Percentiles rank a stretch among this genome's conserved stretches.
Conservation (phyloP, 1,140 invertebrate genomes). For the Zophobas morio region DNA sequence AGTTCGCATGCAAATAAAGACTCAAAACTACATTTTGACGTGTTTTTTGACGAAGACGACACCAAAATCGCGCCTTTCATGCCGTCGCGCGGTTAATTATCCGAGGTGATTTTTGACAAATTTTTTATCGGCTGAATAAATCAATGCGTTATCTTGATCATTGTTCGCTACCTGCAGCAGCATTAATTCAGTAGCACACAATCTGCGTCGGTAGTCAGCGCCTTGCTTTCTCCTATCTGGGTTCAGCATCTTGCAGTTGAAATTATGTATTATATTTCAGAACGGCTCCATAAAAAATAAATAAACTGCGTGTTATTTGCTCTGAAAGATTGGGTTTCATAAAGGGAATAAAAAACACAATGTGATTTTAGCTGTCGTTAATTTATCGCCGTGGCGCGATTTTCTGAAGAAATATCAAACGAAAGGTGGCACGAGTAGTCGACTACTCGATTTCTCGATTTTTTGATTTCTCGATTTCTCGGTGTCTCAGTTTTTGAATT, state of each 20-base stretch:
- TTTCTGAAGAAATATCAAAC: too few species aligned
- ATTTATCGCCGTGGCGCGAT: too few species aligned
- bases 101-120: conserved; percentile 26
- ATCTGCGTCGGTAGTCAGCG: conserved; percentile 5
- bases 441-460: too few species aligned
- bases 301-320: neutral
- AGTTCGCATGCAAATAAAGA: too few species aligned
- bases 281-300: neutral
- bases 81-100: neutral
- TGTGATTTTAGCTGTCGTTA: too few species aligned
- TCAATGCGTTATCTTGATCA: conserved; percentile 21
- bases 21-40: too few species aligned
- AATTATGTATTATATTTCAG: conserved; percentile 7
- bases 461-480: too few species aligned
- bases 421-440: too few species aligned
- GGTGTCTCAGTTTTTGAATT: too few species aligned
- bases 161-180: conserved; percentile 1
- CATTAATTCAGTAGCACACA: conserved; percentile 37
- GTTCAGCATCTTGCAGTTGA: neutral
- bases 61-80: neutral
- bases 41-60: neutral
- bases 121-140: conserved; percentile 29
- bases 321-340: conserved; percentile 1
- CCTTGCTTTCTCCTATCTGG: conserved; percentile 2
- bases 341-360: neutral